A percentile compares a stretch with the other conserved stretches of the same genome.
These are phyloP conservation scores for Flexamia atlantica DNA, from an alignment of 2,888 invertebrate genomes.

Conservation along the genomic window DNA sequence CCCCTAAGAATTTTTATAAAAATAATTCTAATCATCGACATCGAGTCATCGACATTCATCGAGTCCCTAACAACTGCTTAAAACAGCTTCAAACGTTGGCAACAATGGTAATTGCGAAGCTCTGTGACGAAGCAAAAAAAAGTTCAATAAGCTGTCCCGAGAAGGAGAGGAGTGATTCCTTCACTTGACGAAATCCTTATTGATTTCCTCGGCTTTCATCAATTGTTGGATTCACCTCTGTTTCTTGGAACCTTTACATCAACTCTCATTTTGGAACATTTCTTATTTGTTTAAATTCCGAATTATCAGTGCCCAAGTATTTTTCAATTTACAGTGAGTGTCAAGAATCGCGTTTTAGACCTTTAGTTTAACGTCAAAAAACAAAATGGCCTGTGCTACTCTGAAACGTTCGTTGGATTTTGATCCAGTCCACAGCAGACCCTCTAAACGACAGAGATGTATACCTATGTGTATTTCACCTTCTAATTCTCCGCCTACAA, in stretches of 20 bases:
- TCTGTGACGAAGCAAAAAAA: conserved; percentile 15
- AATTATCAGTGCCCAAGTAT: neutral
- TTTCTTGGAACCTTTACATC: conserved; percentile 11
- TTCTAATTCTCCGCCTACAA: conserved; percentile 73
- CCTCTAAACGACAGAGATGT: conserved; percentile 94
- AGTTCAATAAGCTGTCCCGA: neutral
- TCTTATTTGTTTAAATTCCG: neutral
- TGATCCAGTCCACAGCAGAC: conserved; percentile 92
- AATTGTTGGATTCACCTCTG: conserved; percentile 44
- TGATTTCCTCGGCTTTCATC: conserved; percentile 54
- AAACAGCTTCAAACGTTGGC: neutral
- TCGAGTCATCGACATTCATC: too few species aligned
- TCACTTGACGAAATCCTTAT: conserved; percentile 53
- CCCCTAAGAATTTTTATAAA: too few species aligned
- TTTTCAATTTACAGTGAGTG: neutral
- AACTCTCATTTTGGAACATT: neutral
- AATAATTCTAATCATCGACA: too few species aligned
- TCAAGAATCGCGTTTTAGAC: conserved; percentile 9
- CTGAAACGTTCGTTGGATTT: conserved; percentile 96
- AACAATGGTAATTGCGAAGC: neutral
- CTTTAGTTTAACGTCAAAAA: conserved; percentile 11
- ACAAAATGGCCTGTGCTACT: conserved; percentile 97
- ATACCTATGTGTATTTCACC: conserved; percentile 89
- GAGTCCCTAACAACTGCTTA: too few species aligned
- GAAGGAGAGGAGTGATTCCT: conserved; percentile 30